Evolutionary conservation across 2,113 vertebrate species (phyloP).

Genomic region (Miniopterus natalensis): DNA sequence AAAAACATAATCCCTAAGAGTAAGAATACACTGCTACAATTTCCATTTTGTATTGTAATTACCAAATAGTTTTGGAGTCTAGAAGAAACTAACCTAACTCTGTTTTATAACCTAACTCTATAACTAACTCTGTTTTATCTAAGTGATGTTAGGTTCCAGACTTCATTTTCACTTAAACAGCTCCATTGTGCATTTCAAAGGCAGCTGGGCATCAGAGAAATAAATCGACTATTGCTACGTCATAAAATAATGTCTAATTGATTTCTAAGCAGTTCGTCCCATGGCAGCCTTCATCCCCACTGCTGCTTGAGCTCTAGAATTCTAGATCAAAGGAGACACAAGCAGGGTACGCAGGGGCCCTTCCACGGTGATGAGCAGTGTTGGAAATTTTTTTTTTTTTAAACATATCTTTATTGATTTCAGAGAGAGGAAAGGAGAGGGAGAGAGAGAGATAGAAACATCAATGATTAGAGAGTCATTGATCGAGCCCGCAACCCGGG

Average conservation of each 20-base stretch:
- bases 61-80: constrained; percentile 14
- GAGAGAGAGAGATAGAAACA: too few relatives aligned
- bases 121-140: background rate
- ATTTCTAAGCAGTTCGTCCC: background rate
- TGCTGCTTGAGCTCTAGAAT: background rate
- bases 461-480: too few relatives aligned
- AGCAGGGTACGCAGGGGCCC: too few relatives aligned
- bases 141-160: background rate
- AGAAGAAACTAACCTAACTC: background rate
- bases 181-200: constrained; percentile 30
- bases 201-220: background rate
- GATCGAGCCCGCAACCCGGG: too few relatives aligned
- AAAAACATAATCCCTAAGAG: background rate
- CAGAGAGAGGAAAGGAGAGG: too few relatives aligned
- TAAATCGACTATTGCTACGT: background rate
- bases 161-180: constrained; percentile 41
- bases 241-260: background rate
- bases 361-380: background rate
- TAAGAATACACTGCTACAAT: constrained; percentile 2
- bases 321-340: background rate
- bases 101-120: background rate
- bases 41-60: background rate
- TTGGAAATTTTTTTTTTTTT: too few relatives aligned
- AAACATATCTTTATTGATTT: too few relatives aligned
- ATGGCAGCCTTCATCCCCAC: background rate